Evolutionary conservation across 2,113 vertebrate species (phyloP).

Genomic region (Isurus oxyrinchus): DNA sequence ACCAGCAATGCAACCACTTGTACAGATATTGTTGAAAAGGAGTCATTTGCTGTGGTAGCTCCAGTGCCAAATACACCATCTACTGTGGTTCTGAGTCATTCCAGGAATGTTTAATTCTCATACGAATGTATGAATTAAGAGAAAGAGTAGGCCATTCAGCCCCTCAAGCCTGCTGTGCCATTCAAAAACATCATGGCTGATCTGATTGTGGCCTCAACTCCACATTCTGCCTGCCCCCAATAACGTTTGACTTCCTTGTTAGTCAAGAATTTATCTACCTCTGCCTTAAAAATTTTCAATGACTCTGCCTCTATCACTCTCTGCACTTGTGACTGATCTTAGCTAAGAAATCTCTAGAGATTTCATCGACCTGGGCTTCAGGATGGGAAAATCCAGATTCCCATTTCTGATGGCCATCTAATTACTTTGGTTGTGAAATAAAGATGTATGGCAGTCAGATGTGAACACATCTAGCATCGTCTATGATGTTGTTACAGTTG

Average conservation of each 20-base stretch:
- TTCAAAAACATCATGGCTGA: no score
- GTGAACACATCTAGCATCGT: neutral
- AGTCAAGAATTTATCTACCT: no score
- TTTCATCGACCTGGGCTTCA: neutral
- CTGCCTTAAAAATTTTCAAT: no score
- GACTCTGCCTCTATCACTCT: neutral
- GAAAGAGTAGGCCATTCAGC: no score
- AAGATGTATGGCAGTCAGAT: neutral
- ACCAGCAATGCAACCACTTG: neutral
- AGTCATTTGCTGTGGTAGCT: neutral
- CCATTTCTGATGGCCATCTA: neutral
- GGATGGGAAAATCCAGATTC: neutral
- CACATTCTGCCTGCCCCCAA: no score
- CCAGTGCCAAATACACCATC: neutral
- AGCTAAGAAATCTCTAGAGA: neutral
- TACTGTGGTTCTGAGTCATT: neutral
- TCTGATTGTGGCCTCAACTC: no score
- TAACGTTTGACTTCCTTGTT: no score
- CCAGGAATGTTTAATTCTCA: neutral
- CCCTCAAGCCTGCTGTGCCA: no score
- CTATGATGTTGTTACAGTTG: neutral
- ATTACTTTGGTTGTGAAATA: neutral
- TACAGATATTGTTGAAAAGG: neutral
- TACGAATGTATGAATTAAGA: no score
- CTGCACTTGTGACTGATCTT: neutral